Evolutionary conservation across 1,140 invertebrate genomes (phyloP).

Genomic region (Venustaconcha ellipsiformis): DNA sequence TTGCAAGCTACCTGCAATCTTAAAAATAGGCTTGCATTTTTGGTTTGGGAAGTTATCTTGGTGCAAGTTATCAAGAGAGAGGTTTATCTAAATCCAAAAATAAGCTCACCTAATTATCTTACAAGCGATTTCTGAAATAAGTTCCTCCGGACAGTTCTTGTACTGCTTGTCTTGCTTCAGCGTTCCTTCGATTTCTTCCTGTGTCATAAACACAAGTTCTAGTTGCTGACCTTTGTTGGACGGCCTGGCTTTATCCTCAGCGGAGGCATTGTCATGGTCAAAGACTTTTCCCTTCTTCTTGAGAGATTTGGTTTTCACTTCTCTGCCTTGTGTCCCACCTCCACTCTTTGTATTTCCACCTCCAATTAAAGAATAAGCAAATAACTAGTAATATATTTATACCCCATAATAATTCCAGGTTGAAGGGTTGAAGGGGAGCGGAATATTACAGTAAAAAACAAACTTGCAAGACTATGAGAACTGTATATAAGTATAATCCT

Average conservation of each 20-base stretch:
- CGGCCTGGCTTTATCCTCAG: constrained; percentile 36
- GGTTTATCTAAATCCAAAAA: neutral
- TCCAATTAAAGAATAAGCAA: constrained; percentile 2
- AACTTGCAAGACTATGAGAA: too few species aligned
- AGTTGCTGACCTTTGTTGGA: constrained; percentile 61
- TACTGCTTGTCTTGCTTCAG: constrained; percentile 74
- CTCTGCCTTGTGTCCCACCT: constrained; percentile 91
- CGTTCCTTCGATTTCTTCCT: constrained; percentile 78
- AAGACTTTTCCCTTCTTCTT: constrained; percentile 80
- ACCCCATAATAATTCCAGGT: too few species aligned
- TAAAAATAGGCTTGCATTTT: neutral
- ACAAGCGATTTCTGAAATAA: constrained; percentile 67
- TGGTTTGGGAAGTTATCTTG: neutral
- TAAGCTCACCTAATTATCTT: constrained; percentile 63
- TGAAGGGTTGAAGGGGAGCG: too few species aligned
- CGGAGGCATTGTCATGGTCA: constrained; percentile 65
- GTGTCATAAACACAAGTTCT: constrained; percentile 76
- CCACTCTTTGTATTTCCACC: constrained; percentile 48
- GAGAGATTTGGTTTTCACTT: constrained; percentile 94
- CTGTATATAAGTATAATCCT: too few species aligned
- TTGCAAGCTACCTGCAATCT: neutral
- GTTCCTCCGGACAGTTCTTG: constrained; percentile 70
- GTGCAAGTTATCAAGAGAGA: neutral
- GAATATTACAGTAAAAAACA: too few species aligned
- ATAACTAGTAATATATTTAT: too few species aligned